Percentiles rank a stretch among this genome's conserved stretches.
phyloP scores from a whole-genome alignment of 2,113 vertebrate genomes.

The Progne subis region DNA sequence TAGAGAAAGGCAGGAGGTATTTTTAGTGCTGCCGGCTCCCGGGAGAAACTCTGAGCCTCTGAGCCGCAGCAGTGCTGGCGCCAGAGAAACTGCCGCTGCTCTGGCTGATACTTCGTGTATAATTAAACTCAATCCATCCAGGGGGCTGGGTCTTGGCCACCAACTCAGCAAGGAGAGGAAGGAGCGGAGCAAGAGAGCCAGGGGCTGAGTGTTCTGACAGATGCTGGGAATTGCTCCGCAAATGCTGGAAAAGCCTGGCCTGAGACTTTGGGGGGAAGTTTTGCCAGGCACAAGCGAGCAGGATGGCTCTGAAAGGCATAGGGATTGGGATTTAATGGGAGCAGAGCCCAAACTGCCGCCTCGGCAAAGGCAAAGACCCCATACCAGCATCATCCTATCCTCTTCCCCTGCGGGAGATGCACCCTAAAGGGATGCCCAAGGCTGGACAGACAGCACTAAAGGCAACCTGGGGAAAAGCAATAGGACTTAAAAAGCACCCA shows the following conservation, averaged over 20 bases:
- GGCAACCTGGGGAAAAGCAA: not conserved
- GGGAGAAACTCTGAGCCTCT: slow-evolving; percentile 37
- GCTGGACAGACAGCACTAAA: not conserved
- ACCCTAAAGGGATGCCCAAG: not conserved
- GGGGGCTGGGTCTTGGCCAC: slow-evolving; percentile 48
- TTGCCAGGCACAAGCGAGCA: not conserved
- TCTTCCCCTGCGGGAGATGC: rapidly evolving
- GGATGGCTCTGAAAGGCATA: not conserved
- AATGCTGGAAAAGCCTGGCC: not conserved
- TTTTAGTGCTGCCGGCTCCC: slow-evolving; percentile 60
- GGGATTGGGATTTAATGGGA: not conserved
- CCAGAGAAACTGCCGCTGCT: slow-evolving; percentile 64
- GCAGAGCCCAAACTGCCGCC: not conserved
- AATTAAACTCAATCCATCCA: slow-evolving; percentile 65
- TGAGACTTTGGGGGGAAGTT: not conserved
- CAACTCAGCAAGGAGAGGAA: slow-evolving; percentile 35
- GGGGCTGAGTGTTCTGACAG: not conserved
- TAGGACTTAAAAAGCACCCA: not conserved
- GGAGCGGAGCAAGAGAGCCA: slow-evolving; percentile 5
- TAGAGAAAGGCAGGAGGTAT: slow-evolving; percentile 38
- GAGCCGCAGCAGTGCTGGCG: slow-evolving; percentile 48
- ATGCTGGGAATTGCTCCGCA: slow-evolving; percentile 5
- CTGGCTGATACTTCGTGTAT: slow-evolving; percentile 64
- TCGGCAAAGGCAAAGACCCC: not conserved
- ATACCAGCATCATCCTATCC: not conserved